Conservation (phyloP, 2,888 invertebrate genomes). For the Spisula solida region DNA sequence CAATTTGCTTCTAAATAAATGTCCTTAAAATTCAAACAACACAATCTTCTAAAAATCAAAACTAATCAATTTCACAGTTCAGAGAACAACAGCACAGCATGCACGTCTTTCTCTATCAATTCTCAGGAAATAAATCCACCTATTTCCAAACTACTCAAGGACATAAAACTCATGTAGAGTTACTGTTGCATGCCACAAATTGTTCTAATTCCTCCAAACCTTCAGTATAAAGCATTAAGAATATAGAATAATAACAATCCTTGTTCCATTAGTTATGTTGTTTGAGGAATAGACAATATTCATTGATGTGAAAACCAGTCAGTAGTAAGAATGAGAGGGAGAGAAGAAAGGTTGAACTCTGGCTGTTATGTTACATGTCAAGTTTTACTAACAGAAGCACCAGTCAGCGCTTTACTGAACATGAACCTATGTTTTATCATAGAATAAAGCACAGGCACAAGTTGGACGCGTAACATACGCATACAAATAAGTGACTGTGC, state of each 20-base stretch:
- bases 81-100: not conserved
- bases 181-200: not conserved
- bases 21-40: no score
- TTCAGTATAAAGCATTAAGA: no score
- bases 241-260: not conserved
- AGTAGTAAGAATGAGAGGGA: not conserved
- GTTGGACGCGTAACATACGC: no score
- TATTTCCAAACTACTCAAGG: not conserved
- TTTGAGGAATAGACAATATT: slow-evolving; percentile 2
- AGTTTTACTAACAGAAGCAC: no score
- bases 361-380: no score
- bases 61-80: slow-evolving; percentile 16
- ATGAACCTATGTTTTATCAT: no score
- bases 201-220: not conserved
- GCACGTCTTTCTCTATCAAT: not conserved
- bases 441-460: no score
- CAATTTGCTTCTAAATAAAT: no score
- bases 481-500: no score
- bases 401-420: no score
- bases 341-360: not conserved
- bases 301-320: not conserved
- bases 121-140: not conserved
- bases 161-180: not conserved
- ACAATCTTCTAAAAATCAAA: not conserved
- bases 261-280: not conserved